Conservation (phyloP, 2,888 invertebrate species). For the Drosophila crucigera region DNA sequence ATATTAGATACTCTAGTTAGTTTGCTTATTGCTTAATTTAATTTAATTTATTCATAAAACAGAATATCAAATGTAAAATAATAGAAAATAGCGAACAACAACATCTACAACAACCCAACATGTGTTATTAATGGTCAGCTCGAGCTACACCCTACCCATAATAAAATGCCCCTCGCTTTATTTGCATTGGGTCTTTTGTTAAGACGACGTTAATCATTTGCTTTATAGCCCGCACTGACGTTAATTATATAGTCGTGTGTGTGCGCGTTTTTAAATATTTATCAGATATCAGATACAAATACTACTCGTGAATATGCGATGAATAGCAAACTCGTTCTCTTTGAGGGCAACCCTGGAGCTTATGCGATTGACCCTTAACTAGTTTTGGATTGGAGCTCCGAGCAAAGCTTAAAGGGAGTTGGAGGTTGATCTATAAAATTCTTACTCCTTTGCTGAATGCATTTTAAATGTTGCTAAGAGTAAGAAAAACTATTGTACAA, state of each 20-base stretch:
- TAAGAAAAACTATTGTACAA: not conserved
- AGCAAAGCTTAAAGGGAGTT: not conserved
- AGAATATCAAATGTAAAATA: slow-evolving; percentile 63
- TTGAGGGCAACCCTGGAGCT: slow-evolving; percentile 35
- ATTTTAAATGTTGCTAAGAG: not conserved
- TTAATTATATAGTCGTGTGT: slow-evolving; percentile 69
- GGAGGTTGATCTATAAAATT: not conserved
- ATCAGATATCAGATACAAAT: slow-evolving; percentile 33
- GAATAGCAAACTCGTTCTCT: slow-evolving; percentile 62
- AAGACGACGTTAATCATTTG: slow-evolving; percentile 70
- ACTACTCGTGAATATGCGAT: slow-evolving; percentile 37
- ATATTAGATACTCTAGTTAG: slow-evolving; percentile 78
- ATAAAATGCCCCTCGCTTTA: slow-evolving; percentile 28
- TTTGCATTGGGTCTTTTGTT: slow-evolving; percentile 61
- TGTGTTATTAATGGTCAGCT: slow-evolving; percentile 57
- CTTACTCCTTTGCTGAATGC: not conserved
- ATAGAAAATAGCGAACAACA: slow-evolving; percentile 62
- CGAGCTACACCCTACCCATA: slow-evolving; percentile 20
- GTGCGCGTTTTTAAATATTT: slow-evolving; percentile 67
- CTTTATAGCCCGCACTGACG: slow-evolving; percentile 59
- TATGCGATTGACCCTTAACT: slow-evolving; percentile 47
- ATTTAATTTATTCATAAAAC: slow-evolving; percentile 78
- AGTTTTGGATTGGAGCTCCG: not conserved
- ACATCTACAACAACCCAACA: slow-evolving; percentile 37
- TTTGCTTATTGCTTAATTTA: slow-evolving; percentile 79